Conservation (phyloP, 2,113 vertebrate species). For the Corythornis madagascariensis region DNA sequence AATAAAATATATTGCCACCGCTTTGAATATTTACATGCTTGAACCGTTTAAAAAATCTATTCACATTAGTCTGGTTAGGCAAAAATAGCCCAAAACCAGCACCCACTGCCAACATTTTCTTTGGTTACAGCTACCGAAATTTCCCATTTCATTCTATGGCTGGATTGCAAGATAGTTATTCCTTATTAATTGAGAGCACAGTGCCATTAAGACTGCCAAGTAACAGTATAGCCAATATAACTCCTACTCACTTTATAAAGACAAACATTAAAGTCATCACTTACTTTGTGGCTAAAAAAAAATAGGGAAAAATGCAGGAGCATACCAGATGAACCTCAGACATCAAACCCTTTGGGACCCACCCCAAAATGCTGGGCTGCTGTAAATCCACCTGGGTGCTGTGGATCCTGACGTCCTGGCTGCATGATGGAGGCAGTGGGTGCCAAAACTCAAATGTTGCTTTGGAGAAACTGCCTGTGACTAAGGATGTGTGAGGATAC, state of each 20-base stretch:
- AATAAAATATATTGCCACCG: slow-evolving; percentile 40
- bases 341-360: neutral
- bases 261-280: slow-evolving; percentile 53
- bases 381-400: neutral
- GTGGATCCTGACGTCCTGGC: neutral
- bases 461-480: neutral
- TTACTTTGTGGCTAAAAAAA: slow-evolving; percentile 16
- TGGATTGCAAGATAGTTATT: slow-evolving; percentile 11
- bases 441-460: neutral
- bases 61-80: slow-evolving; percentile 34
- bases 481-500: neutral
- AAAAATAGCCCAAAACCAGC: slow-evolving; percentile 48
- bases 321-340: slow-evolving; percentile 32
- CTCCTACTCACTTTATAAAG: slow-evolving; percentile 44
- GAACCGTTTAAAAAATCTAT: slow-evolving; percentile 42
- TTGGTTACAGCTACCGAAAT: slow-evolving; percentile 50
- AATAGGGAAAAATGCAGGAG: neutral
- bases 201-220: slow-evolving; percentile 28
- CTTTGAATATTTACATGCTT: slow-evolving; percentile 49
- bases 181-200: neutral
- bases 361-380: neutral
- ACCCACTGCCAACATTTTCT: slow-evolving; percentile 35
- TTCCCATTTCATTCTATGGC: slow-evolving; percentile 36
- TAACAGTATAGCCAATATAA: slow-evolving; percentile 34
- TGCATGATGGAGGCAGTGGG: accelerated